A percentile compares a stretch with the other conserved stretches of the same genome.
Evolutionary conservation across 2,888 invertebrate genomes (phyloP).

Genomic region (Lasioglossum lativentre): DNA sequence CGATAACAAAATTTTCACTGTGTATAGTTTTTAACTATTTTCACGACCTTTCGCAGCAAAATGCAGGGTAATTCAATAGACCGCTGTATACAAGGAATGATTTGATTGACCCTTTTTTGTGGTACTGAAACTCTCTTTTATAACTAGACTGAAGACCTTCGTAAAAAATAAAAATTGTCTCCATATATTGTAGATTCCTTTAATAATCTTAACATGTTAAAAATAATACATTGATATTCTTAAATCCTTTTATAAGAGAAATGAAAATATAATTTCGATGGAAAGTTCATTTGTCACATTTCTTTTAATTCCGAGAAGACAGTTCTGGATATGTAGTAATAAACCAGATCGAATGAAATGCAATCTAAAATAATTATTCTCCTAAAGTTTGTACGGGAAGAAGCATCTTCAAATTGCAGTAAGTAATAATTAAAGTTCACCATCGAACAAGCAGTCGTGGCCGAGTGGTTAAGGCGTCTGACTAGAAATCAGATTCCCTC

Average conservation of each 20-base stretch:
- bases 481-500: conserved; percentile 96
- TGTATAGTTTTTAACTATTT: background rate
- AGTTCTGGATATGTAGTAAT: background rate
- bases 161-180: too few relatives aligned
- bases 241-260: too few relatives aligned
- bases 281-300: background rate
- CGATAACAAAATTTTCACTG: background rate
- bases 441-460: conserved; percentile 88
- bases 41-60: background rate
- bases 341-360: background rate
- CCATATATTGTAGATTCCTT: too few relatives aligned
- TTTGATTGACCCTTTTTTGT: background rate
- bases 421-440: background rate
- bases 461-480: conserved; percentile 96
- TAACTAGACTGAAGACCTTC: background rate
- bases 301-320: background rate
- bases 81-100: background rate
- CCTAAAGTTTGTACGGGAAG: background rate
- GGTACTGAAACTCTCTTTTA: background rate
- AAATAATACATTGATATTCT: too few relatives aligned
- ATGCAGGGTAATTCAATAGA: background rate
- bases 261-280: too few relatives aligned
- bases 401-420: background rate
- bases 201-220: too few relatives aligned
- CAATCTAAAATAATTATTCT: background rate